Evolutionary conservation across 2,797 vertebrate species (phyloP).

Genomic region (Sebastes minor): DNA sequence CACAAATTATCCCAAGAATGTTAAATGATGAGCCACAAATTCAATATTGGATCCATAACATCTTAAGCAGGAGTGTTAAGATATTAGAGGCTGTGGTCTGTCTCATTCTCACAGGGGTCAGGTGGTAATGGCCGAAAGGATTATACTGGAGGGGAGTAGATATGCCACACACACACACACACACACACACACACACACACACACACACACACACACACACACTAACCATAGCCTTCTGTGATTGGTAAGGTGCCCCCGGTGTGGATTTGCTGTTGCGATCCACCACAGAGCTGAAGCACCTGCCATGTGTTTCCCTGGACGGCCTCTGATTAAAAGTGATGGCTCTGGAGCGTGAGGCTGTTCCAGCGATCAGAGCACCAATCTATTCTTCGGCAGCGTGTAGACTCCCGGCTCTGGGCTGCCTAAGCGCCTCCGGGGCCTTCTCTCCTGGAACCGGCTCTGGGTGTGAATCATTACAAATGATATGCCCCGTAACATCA

Average conservation of each 20-base stretch:
- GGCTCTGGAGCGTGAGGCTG: constrained; percentile 77
- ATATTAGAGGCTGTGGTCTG: constrained; percentile 29
- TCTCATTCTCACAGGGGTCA: constrained; percentile 62
- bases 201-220: constrained; percentile 45
- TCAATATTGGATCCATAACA: constrained; percentile 21
- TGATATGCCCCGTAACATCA: constrained; percentile 78
- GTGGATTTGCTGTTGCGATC: constrained; percentile 77
- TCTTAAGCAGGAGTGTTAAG: constrained; percentile 34
- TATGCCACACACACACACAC: constrained; percentile 48
- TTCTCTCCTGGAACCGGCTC: constrained; percentile 70
- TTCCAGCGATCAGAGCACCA: constrained; percentile 73
- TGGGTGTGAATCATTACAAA: constrained; percentile 85
- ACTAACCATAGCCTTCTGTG: constrained; percentile 45
- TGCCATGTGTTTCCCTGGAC: constrained; percentile 77
- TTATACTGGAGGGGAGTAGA: constrained; percentile 57
- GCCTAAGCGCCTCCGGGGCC: constrained; percentile 64
- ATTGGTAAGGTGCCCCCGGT: constrained; percentile 67
- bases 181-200: constrained; percentile 39
- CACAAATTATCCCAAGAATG: neutral
- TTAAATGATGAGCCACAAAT: constrained; percentile 22
- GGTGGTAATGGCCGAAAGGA: constrained; percentile 69
- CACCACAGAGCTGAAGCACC: constrained; percentile 73
- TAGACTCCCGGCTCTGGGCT: constrained; percentile 54
- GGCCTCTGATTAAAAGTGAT: constrained; percentile 83
- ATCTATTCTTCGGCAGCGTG: constrained; percentile 72